phyloP scores from a whole-genome alignment of 2,113 vertebrate genomes.

The Mustelus asterias region DNA sequence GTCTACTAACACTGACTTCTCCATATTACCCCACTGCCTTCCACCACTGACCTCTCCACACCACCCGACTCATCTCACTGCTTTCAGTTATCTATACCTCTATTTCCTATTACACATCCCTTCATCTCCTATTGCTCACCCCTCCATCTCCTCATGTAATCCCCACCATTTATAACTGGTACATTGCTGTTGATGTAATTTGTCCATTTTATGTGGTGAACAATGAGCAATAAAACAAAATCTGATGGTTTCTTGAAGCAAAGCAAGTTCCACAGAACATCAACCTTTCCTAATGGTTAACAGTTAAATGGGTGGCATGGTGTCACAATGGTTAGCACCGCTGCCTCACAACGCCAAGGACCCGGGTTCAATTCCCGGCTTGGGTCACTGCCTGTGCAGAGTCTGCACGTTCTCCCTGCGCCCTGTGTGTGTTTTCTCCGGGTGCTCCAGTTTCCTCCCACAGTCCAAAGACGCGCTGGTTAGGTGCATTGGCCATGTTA shows the following conservation, averaged over 20 bases:
- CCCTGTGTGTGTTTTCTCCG: too few relatives aligned
- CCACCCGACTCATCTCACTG: not conserved
- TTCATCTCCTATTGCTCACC: not conserved
- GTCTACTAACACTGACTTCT: not conserved
- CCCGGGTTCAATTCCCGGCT: too few relatives aligned
- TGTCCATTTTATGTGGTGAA: not conserved
- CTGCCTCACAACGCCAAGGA: too few relatives aligned
- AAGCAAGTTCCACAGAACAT: not conserved
- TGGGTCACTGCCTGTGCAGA: too few relatives aligned
- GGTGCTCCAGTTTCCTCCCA: too few relatives aligned
- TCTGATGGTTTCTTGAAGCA: not conserved
- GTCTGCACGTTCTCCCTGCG: too few relatives aligned
- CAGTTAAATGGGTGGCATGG: too few relatives aligned
- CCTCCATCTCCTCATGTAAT: not conserved
- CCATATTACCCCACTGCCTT: not conserved
- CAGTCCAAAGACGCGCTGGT: too few relatives aligned
- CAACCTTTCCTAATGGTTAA: not conserved
- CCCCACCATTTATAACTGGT: not conserved
- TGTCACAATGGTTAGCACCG: too few relatives aligned
- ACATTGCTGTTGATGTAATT: not conserved
- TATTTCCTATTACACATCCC: not conserved
- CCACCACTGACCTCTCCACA: not conserved
- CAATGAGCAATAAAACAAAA: not conserved
- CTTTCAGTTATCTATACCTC: not conserved
- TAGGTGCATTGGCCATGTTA: too few relatives aligned